Base-by-base conservation (phyloP, 2,888 invertebrate species). In the Sinodicranocentrus sp. region DNA sequence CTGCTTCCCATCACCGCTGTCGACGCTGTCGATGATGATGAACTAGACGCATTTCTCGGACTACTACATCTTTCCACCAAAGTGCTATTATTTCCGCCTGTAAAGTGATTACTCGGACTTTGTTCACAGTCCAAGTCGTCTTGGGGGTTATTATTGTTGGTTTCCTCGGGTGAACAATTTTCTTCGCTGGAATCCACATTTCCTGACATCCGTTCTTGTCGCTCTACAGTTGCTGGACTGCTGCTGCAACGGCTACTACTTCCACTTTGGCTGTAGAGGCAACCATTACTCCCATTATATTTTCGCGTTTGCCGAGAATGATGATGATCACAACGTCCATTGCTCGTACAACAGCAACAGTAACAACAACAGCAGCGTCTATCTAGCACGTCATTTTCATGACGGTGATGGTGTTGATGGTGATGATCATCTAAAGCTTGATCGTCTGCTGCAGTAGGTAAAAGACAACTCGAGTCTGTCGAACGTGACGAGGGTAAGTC, bases 401-500 rank as follows among this genome's bases (percentile, higher is more conserved):
- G n/a, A 3, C 5, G 61, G 17, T n/a, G 54, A 54, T 23, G 48
- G 10, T 33, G 71, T 59, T 59, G 72, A 23, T 59, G 68, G 33
- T 73, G 75, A 43, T 77, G 63, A 65, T 52, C 39, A 26, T 43
- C 76, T 17, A 82, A 70, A 15, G 75, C 77, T 15, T 83, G 76
- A 44, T 78, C 79, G 63, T 82, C 85, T n/a, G 57, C 65, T 0
- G 78, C 67, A 23, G 67, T 70, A 19, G 87, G 87, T 43, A 87
- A 79, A 5, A 87, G 79, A 59, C 86, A 87, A 71, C 86, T 87
- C 2, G 87, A 87, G 73, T 88, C 88, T 8, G 87, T 88, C 43
- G 87, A 87, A 57, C 87, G 82, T n/a, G 87, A 87, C 26, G 86
- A 85, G 43, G 86, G 86, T 65, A 88, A 76, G 70, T 88, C 88